Evolutionary conservation across 2,888 invertebrate species (phyloP).

Genomic region (Tryphoninae sp.): DNA sequence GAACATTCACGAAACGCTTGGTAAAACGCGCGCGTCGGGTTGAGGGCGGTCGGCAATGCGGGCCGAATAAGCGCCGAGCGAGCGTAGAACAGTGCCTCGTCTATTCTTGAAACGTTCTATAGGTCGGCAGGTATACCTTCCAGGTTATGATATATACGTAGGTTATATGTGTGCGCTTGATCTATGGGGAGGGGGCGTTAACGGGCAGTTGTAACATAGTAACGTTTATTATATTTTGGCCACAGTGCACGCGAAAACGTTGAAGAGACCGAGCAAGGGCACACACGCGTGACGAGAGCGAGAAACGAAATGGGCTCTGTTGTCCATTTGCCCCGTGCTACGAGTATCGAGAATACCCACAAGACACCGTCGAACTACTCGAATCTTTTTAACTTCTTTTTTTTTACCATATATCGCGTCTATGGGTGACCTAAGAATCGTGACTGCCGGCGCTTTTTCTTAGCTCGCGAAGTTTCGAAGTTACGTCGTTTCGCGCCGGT

Average conservation of each 20-base stretch:
- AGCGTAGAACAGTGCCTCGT: constrained; percentile 25
- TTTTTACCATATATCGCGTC: constrained; percentile 3
- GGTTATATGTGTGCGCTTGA: constrained; percentile 65
- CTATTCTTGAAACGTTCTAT: constrained; percentile 62
- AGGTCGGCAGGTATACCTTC: constrained; percentile 66
- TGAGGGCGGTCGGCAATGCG: constrained; percentile 1
- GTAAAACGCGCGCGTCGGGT: background rate
- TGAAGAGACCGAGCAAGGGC: background rate
- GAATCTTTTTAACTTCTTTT: background rate
- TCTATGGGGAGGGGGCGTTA: constrained; percentile 76
- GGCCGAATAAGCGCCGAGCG: constrained; percentile 2
- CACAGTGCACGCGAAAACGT: constrained; percentile 54
- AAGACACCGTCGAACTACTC: background rate
- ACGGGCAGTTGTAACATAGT: constrained; percentile 76
- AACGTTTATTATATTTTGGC: constrained; percentile 77
- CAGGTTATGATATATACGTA: background rate
- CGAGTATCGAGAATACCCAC: constrained; percentile 15
- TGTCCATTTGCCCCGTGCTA: constrained; percentile 18
- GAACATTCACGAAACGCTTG: constrained; percentile 23
- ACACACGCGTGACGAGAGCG: constrained; percentile 55
- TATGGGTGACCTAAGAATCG: constrained; percentile 34
- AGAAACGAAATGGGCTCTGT: constrained; percentile 18
- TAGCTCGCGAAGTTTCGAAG: constrained; percentile 8
- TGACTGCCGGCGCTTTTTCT: constrained; percentile 39
- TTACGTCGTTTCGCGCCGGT: constrained; percentile 39